A percentile compares a stretch with the other conserved stretches of the same genome.
Conservation (phyloP, 2,113 vertebrate species). For the Scytalopus superciliaris region DNA sequence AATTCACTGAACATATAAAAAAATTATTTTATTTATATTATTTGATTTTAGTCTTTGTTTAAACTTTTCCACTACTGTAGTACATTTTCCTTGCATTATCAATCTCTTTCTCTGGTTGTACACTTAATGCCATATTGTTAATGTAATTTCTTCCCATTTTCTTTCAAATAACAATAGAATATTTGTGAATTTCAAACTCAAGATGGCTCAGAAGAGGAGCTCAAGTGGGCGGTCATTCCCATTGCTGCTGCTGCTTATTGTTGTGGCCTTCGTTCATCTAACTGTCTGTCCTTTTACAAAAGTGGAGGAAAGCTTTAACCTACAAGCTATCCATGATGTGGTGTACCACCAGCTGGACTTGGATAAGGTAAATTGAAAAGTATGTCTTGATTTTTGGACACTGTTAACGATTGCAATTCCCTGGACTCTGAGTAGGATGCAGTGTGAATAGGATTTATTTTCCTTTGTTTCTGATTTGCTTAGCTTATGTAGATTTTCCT, state of each 20-base stretch:
- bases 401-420: background rate
- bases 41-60: background rate
- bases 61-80: background rate
- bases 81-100: background rate
- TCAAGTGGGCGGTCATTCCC: constrained; percentile 31
- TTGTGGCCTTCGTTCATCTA: constrained; percentile 79
- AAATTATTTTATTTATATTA: background rate
- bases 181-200: background rate
- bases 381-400: background rate
- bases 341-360: constrained; percentile 85
- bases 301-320: constrained; percentile 96
- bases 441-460: background rate
- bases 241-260: constrained; percentile 73
- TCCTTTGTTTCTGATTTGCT: background rate
- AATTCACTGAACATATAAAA: background rate
- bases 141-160: background rate
- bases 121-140: background rate
- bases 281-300: constrained; percentile 89
- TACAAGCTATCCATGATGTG: constrained; percentile 93
- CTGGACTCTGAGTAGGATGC: background rate
- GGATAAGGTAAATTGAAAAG: constrained; percentile 76
- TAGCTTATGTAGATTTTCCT: background rate
- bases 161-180: background rate
- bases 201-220: constrained; percentile 80
- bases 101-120: background rate